Evolutionary conservation across 2,888 invertebrate species (phyloP).

Genomic region (Automeris io): DNA sequence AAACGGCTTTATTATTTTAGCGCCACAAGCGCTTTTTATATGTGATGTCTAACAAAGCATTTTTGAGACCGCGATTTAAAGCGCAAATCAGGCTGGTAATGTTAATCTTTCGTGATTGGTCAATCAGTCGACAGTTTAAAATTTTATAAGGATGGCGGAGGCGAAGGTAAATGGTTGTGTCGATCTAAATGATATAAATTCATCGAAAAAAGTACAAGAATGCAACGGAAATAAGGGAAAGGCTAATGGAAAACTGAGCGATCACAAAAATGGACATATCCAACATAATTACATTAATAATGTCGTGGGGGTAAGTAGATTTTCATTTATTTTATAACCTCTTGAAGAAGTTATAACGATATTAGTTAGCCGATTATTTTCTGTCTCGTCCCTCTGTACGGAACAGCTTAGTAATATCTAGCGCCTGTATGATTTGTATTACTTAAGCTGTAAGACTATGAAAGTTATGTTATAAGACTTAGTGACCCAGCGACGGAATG

Average conservation of each 20-base stretch:
- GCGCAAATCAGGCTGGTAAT: neutral
- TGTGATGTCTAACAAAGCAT: neutral
- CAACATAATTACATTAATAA: conserved; percentile 36
- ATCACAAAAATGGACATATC: conserved; percentile 45
- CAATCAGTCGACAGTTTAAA: neutral
- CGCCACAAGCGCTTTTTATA: neutral
- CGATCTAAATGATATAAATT: conserved; percentile 19
- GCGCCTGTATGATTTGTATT: neutral
- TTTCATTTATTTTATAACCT: conserved; percentile 28
- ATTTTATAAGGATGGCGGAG: conserved; percentile 49
- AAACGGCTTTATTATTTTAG: neutral
- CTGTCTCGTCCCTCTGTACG: conserved; percentile 6
- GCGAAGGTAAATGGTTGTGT: conserved; percentile 30
- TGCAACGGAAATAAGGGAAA: conserved; percentile 32
- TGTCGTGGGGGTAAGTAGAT: conserved; percentile 50
- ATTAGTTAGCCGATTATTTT: conserved; percentile 4
- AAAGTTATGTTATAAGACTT: neutral
- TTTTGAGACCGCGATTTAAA: conserved; percentile 5
- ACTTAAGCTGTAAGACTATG: too few relatives aligned
- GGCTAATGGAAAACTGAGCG: conserved; percentile 40
- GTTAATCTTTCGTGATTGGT: too few relatives aligned
- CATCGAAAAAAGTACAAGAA: conserved; percentile 27
- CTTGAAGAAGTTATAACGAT: conserved; percentile 8
- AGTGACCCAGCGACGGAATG: neutral
- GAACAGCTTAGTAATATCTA: neutral